Evolutionary conservation across 1,140 invertebrate genomes (phyloP).

Genomic region (Hyles euphorbiae): DNA sequence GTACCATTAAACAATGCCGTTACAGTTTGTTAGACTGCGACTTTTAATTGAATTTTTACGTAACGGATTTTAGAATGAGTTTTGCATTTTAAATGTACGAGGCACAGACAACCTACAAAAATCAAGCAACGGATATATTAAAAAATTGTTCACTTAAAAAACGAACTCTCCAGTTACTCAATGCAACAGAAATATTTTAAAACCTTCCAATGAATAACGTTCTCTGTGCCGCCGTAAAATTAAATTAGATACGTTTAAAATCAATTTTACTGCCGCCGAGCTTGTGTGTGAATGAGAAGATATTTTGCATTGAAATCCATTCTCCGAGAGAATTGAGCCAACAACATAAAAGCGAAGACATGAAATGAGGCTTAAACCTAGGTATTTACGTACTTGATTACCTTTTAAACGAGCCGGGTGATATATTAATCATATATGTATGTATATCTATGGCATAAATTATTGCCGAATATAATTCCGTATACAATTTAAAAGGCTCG

Average conservation of each 20-base stretch:
- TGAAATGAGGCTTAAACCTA: neutral
- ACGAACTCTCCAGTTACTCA: no score
- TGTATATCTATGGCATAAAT: neutral
- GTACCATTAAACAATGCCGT: no score
- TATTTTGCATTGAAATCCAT: neutral
- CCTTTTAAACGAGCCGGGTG: neutral
- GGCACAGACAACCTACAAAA: no score
- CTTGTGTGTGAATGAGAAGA: no score
- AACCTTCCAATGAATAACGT: slow-evolving; percentile 1
- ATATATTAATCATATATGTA: neutral
- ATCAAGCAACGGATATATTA: no score
- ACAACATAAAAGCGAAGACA: neutral
- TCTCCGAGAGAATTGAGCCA: neutral
- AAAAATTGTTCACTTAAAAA: no score
- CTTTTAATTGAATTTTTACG: no score
- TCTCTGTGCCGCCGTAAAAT: slow-evolving; percentile 7
- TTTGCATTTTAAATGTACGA: no score
- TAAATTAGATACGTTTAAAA: slow-evolving; percentile 6
- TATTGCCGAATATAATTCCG: slow-evolving; percentile 1
- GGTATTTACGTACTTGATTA: neutral
- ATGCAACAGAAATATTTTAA: no score
- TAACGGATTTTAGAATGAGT: no score
- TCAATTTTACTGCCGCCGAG: slow-evolving; percentile 4
- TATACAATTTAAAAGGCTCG: neutral
- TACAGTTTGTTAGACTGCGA: no score